Evolutionary conservation across 2,113 vertebrate species (phyloP).

Genomic region (Chloropsis cyanopogon): DNA sequence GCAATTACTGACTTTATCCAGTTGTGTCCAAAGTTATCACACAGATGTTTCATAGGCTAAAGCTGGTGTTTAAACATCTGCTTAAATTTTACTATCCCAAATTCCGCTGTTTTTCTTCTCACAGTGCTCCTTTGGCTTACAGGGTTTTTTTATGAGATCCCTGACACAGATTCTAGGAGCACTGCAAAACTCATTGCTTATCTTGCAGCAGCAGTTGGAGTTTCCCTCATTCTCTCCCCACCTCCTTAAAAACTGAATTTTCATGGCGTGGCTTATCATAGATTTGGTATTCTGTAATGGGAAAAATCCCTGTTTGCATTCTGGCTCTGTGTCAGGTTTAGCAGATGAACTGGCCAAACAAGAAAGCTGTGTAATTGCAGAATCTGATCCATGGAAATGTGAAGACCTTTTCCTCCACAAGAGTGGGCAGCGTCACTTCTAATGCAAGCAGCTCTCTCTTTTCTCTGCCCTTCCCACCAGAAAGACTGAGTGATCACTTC

Average conservation of each 20-base stretch:
- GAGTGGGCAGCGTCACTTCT: slow-evolving; percentile 59
- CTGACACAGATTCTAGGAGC: neutral
- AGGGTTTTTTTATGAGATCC: neutral
- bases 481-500: neutral
- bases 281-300: slow-evolving; percentile 54
- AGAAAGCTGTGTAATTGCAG: slow-evolving; percentile 56
- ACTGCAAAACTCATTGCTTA: slow-evolving; percentile 10
- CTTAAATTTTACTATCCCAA: neutral
- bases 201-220: slow-evolving; percentile 16
- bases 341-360: slow-evolving; percentile 55
- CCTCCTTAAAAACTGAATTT: slow-evolving; percentile 37
- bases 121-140: neutral
- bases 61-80: neutral
- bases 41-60: neutral
- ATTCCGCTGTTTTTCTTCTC: slow-evolving; percentile 1
- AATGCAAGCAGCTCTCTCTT: neutral
- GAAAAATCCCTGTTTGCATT: slow-evolving; percentile 56
- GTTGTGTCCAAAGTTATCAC: neutral
- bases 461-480: neutral
- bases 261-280: slow-evolving; percentile 29
- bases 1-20: neutral
- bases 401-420: slow-evolving; percentile 50
- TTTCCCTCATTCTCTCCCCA: neutral
- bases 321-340: slow-evolving; percentile 41
- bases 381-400: slow-evolving; percentile 27